Conservation (phyloP, 2,797 vertebrate genomes). For the Craterocephalus amniculus region DNA sequence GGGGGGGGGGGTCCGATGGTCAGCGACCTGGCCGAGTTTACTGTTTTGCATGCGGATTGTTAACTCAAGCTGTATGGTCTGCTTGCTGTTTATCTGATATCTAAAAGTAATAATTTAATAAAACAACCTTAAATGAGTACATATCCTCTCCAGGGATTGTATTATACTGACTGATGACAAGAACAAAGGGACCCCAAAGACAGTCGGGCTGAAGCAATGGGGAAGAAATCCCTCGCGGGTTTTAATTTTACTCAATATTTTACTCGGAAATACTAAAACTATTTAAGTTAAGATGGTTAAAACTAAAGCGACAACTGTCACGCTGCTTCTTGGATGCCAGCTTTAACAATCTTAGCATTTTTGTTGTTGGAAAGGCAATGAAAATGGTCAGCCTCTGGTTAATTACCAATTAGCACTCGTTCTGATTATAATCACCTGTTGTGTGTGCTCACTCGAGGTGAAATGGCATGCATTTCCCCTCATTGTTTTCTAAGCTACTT, state of each 20-base stretch:
- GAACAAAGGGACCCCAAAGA: conserved; percentile 67
- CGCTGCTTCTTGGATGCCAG: background rate
- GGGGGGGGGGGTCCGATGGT: conserved; percentile 63
- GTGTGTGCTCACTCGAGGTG: conserved; percentile 28
- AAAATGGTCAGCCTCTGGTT: background rate
- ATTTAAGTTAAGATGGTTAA: accelerated
- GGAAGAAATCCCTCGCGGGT: background rate
- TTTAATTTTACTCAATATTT: background rate
- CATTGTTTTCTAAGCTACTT: conserved; percentile 8
- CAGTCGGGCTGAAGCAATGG: background rate
- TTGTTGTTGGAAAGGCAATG: background rate
- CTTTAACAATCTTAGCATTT: background rate
- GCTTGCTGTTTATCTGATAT: background rate
- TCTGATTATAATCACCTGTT: conserved; percentile 50
- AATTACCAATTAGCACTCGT: conserved; percentile 41
- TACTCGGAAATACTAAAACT: background rate
- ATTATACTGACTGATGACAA: conserved; percentile 12
- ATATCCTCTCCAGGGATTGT: background rate
- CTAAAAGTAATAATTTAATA: background rate
- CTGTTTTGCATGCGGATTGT: conserved; percentile 22
- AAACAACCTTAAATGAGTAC: background rate
- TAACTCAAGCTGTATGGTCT: background rate
- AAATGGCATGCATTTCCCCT: conserved; percentile 28
- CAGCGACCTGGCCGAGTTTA: conserved; percentile 52
- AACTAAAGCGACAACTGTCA: conserved; percentile 3